phyloP scores from a whole-genome alignment of 2,888 invertebrate genomes.

The Sericinus montela region DNA sequence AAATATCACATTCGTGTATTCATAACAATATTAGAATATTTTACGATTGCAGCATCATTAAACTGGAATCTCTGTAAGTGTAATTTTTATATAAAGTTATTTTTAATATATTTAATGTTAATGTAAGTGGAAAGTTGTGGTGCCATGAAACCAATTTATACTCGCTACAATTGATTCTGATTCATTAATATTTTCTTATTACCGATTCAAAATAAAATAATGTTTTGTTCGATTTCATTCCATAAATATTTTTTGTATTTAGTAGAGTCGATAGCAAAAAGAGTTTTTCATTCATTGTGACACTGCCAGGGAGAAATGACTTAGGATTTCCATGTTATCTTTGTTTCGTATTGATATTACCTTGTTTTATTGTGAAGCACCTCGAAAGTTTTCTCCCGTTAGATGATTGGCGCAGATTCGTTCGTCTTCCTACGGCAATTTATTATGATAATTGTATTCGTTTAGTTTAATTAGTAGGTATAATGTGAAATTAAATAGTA shows the following conservation, averaged over 20 bases:
- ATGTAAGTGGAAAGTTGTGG: slow-evolving; percentile 69
- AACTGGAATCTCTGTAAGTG: slow-evolving; percentile 72
- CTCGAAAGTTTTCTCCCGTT: slow-evolving; percentile 22
- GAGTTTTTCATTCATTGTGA: background rate
- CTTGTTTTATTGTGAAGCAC: slow-evolving; percentile 18
- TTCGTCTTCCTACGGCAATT: slow-evolving; percentile 69
- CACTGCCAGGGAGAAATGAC: slow-evolving; percentile 15
- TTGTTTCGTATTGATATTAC: slow-evolving; percentile 6
- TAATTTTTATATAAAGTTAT: slow-evolving; percentile 69
- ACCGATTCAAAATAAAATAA: background rate
- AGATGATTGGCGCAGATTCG: slow-evolving; percentile 26
- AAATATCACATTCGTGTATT: slow-evolving; percentile 56
- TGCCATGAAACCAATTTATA: slow-evolving; percentile 74
- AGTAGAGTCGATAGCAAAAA: background rate
- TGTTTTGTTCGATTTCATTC: background rate
- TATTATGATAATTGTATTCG: slow-evolving; percentile 49
- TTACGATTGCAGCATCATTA: slow-evolving; percentile 54
- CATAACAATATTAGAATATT: slow-evolving; percentile 49
- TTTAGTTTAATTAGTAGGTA: slow-evolving; percentile 45
- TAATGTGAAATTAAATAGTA: slow-evolving; percentile 62
- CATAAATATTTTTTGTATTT: background rate
- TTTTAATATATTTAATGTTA: slow-evolving; percentile 63
- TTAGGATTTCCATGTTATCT: background rate
- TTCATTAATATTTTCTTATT: slow-evolving; percentile 20
- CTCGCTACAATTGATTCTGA: slow-evolving; percentile 52